Base-by-base conservation (phyloP, 23 tunicate species). In the Pegea sp. region DNA sequence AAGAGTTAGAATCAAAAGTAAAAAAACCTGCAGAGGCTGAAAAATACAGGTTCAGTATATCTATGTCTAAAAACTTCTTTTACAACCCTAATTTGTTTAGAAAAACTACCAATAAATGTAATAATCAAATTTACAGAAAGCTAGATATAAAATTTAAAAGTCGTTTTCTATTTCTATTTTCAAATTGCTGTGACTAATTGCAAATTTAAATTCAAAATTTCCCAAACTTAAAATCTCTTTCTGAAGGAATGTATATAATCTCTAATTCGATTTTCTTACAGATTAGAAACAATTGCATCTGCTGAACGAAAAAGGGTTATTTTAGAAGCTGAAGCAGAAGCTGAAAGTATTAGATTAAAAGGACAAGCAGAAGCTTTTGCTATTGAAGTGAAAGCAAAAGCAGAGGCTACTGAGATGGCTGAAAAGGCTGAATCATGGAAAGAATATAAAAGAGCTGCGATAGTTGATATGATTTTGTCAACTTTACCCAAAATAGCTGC, bases 21-120 rank as follows among this genome's bases (percentile, higher is more conserved):
- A 91, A 78, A 57, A 91, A 91, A 50, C 99, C 99, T 5, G 99
- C 99, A 29, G 99, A 91, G 42, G 99, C 99, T 0, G 93, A 91
- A 58, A 91, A 79, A 68, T 91, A 63, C 66, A 42, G 77, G 74
- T 65, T 11, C 34, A 56, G 38, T 51, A 51, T 51, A n/a, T 16
- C 22, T 38, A n/a, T n/a, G n/a, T n/a, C n/a, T n/a, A n/a, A n/a
- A n/a, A n/a, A n/a, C n/a, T n/a, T n/a, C n/a, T n/a, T n/a, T n/a
- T n/a, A n/a, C n/a, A n/a, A n/a, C n/a, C n/a, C n/a, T n/a, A n/a
- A n/a, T n/a, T n/a, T n/a, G n/a, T n/a, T n/a, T n/a, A n/a, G n/a
- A n/a, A n/a, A n/a, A n/a, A n/a, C n/a, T n/a, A n/a, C n/a, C n/a
- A n/a, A n/a, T n/a, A n/a, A n/a, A n/a, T n/a, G n/a, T n/a, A n/a